These are phyloP conservation scores for Vimba vimba DNA, from an alignment of 2,113 vertebrate genomes.

Conservation along the genomic window DNA sequence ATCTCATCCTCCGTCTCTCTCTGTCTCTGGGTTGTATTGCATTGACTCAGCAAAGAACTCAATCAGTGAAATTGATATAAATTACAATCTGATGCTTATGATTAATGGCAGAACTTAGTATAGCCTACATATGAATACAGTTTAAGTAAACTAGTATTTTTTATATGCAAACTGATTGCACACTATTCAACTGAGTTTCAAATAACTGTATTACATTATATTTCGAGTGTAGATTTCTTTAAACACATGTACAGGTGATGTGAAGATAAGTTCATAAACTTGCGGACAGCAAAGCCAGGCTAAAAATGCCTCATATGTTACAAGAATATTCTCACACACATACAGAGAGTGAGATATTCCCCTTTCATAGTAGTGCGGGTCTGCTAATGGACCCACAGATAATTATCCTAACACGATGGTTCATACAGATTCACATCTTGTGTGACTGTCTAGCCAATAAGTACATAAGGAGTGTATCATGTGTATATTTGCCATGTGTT, in stretches of 20 bases:
- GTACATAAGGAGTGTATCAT: constrained; percentile 11
- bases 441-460: constrained; percentile 24
- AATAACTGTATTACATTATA: neutral
- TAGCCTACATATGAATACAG: neutral
- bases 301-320: neutral
- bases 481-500: constrained; percentile 23
- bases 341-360: neutral
- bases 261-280: neutral
- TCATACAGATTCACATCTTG: constrained; percentile 8
- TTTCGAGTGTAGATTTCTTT: neutral
- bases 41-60: constrained; percentile 19
- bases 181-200: neutral
- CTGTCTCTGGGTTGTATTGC: constrained; percentile 23
- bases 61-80: constrained; percentile 8
- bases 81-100: neutral
- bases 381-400: constrained; percentile 1
- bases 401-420: constrained; percentile 7
- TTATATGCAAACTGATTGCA: neutral
- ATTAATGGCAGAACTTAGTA: neutral
- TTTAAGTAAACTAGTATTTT: neutral
- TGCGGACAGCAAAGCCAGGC: neutral
- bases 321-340: neutral
- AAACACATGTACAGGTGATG: neutral
- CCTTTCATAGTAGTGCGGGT: neutral
- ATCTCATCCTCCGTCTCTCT: neutral